Conservation (phyloP, 2,888 invertebrate genomes). For the Leucoptera coffeella region DNA sequence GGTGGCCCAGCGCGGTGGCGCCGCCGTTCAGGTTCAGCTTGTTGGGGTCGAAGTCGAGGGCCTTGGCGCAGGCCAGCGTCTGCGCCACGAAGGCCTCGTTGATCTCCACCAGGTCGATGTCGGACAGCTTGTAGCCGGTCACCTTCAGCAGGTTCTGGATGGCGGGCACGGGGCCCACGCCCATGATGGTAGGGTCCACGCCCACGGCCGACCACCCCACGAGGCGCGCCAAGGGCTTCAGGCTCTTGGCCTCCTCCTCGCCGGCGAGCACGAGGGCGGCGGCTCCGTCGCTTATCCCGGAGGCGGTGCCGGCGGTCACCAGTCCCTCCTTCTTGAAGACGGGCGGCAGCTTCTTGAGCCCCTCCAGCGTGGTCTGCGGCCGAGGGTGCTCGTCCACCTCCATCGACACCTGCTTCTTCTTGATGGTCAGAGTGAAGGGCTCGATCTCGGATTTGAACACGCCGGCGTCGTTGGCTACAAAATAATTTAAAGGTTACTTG, state of each 20-base stretch:
- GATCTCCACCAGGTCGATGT: conserved; percentile 92
- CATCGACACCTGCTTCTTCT: conserved; percentile 73
- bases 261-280: conserved; percentile 86
- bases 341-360: conserved; percentile 76
- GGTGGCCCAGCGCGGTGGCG: conserved; percentile 96
- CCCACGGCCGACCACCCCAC: conserved; percentile 90
- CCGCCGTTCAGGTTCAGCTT: conserved; percentile 95
- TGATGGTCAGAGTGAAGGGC: conserved; percentile 77
- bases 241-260: conserved; percentile 79
- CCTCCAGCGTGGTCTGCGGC: conserved; percentile 80
- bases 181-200: conserved; percentile 97
- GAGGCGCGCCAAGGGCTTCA: conserved; percentile 86
- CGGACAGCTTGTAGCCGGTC: conserved; percentile 71
- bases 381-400: conserved; percentile 91
- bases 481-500: conserved; percentile 2
- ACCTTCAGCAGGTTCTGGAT: conserved; percentile 79
- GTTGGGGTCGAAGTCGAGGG: conserved; percentile 75
- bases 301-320: conserved; percentile 92
- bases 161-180: conserved; percentile 93
- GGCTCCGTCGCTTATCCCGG: conserved; percentile 97
- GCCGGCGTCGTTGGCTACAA: conserved; percentile 77
- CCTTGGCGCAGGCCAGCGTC: conserved; percentile 86
- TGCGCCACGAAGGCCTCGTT: conserved; percentile 99
- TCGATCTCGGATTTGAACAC: conserved; percentile 86
- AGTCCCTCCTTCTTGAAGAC: conserved; percentile 93